Evolutionary conservation across 2,113 vertebrate species (phyloP), one percentile per base, ranked within the genome.

Genomic region (Corydoras sp.): DNA sequence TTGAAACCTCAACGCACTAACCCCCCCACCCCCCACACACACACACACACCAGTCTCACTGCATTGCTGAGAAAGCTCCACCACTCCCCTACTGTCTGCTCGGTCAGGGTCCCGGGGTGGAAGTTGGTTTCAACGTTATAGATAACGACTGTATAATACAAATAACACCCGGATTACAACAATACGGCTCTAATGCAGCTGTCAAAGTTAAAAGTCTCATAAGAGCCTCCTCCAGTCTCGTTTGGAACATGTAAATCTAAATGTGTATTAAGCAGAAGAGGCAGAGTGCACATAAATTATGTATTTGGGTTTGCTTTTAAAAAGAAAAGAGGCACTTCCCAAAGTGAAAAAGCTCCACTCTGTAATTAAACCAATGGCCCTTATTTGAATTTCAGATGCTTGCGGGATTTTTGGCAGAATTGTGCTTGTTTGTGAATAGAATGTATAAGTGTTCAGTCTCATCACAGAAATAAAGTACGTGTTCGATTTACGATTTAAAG

Each of bases 331-430:
- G 85, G 77, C 72, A 82, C 73, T 81, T 87, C 81, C 81, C 81
- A 65, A 84, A 50, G 76, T 71, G 18, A 80, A 79, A 83, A 71
- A 80, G 76, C 76, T 83, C 81, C 86, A 78, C 78, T 85, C 80
- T 76, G 75, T 89, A 92, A 88, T 93, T 88, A 90, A 90, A 92
- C 90, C 86, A 69, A 74, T 81, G 81, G 89, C 90, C 90, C 83
- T 92, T 77, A 89, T 93, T 93, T 89, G 88, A 92, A 93, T 93
- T 89, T 92, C 81, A 87, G 76, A 87, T 81, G 82, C 62, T 81
- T 60, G 83, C 81, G 83, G 78, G 87, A 88, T 85, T 83, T 89
- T 88, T 54, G 13, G 56, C 56, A 66, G 12, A 49, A 59, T 7
- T 51, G 8, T 53, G 7, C 65, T 13, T 29, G 31, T 24, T 32